These are phyloP conservation scores for Bradypus variegatus DNA, from an alignment of 2,797 vertebrate species.

Conservation along the genomic window DNA sequence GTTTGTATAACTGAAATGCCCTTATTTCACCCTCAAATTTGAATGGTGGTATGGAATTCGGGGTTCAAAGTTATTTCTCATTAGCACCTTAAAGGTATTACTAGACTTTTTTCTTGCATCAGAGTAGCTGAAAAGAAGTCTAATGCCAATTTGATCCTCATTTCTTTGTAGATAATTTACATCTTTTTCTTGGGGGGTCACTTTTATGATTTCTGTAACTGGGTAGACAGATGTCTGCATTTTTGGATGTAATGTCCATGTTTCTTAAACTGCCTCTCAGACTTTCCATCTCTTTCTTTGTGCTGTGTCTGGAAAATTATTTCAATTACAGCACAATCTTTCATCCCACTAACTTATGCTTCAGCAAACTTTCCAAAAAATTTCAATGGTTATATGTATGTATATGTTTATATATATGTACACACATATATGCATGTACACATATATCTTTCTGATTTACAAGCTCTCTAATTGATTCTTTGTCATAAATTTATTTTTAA, in stretches of 20 bases:
- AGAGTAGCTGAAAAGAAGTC: neutral
- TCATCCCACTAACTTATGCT: neutral
- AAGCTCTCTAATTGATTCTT: neutral
- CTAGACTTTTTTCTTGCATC: neutral
- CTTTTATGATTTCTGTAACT: neutral
- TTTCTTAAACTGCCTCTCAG: neutral
- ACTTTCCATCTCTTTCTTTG: neutral
- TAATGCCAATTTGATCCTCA: neutral
- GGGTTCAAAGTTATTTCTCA: neutral
- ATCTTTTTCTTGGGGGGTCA: neutral
- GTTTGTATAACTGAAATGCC: neutral
- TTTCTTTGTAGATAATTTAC: neutral
- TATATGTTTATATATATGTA: no score
- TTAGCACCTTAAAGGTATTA: neutral
- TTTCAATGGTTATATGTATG: neutral
- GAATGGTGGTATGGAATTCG: neutral
- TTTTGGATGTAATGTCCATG: neutral
- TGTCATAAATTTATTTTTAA: neutral
- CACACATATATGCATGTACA: no score
- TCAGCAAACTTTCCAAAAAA: neutral
- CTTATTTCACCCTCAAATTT: neutral
- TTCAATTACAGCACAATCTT: neutral
- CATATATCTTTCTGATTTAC: neutral
- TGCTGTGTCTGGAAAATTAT: neutral
- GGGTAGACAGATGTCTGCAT: neutral